Conservation (phyloP, 2,113 vertebrate species). For the Gadus chalcogrammus region DNA sequence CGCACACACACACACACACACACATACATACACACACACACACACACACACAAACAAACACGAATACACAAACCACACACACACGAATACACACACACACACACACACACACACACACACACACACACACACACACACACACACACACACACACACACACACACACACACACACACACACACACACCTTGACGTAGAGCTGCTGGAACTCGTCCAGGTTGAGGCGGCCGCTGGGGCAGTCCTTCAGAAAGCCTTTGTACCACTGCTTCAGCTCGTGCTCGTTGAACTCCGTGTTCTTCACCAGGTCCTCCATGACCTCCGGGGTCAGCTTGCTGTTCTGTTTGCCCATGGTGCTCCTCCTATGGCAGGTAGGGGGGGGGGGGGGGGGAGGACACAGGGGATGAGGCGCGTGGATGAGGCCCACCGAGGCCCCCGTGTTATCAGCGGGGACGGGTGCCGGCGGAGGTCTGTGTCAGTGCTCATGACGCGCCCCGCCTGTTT, state of each 20-base stretch:
- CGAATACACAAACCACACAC: no score
- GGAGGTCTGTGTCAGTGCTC: neutral
- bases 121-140: no score
- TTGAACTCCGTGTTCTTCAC: constrained; percentile 91
- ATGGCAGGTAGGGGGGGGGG: constrained; percentile 42
- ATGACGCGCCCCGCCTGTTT: constrained; percentile 52
- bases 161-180: neutral
- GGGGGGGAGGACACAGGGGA: constrained; percentile 54
- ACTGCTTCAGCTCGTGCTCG: constrained; percentile 80
- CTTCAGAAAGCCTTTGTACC: constrained; percentile 81
- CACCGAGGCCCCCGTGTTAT: neutral
- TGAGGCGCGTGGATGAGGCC: constrained; percentile 44
- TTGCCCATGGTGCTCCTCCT: constrained; percentile 91
- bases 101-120: no score
- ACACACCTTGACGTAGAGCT: constrained; percentile 76
- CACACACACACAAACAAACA: neutral
- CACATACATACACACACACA: constrained; percentile 31
- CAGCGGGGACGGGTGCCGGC: neutral
- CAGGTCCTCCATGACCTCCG: constrained; percentile 98
- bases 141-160: no score
- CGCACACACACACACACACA: neutral
- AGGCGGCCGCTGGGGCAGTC: constrained; percentile 77
- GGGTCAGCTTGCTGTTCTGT: constrained; percentile 98
- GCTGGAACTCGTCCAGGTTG: constrained; percentile 79
- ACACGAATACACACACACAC: neutral